Percentiles rank a stretch among this genome's conserved stretches.
Evolutionary conservation across 2,113 vertebrate genomes (phyloP).

Genomic region (Charadrius vociferus): DNA sequence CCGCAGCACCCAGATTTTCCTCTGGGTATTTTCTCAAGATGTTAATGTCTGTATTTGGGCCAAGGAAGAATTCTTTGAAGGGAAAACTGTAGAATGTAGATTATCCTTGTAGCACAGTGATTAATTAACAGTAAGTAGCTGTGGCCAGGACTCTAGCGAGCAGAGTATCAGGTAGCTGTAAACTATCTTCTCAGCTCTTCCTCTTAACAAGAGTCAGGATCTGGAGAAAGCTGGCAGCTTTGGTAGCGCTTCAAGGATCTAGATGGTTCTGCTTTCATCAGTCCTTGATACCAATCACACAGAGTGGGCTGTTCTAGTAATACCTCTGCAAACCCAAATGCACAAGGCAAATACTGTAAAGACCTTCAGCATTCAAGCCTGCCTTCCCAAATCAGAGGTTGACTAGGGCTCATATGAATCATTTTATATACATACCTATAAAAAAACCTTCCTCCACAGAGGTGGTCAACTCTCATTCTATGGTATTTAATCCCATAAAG

Average conservation of each 20-base stretch:
- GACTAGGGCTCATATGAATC: neutral
- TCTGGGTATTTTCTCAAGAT: neutral
- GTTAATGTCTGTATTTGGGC: neutral
- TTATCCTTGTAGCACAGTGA: neutral
- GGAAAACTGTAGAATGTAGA: neutral
- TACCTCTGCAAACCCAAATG: neutral
- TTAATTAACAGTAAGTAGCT: constrained; percentile 51
- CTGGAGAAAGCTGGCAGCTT: neutral
- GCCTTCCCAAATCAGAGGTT: neutral
- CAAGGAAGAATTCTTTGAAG: neutral
- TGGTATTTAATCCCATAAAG: neutral
- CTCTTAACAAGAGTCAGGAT: neutral
- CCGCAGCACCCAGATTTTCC: neutral
- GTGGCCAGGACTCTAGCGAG: neutral
- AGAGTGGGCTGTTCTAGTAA: neutral
- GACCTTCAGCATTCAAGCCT: neutral
- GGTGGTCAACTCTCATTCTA: neutral
- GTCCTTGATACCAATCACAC: neutral
- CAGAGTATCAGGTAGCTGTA: constrained; percentile 17
- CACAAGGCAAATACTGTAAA: neutral
- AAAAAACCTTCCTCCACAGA: neutral
- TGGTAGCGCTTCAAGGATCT: neutral
- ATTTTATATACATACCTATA: neutral
- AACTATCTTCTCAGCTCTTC: neutral
- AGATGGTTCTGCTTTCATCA: neutral